Conservation (phyloP, 1,140 invertebrate species). For the Saccostrea echinata region DNA sequence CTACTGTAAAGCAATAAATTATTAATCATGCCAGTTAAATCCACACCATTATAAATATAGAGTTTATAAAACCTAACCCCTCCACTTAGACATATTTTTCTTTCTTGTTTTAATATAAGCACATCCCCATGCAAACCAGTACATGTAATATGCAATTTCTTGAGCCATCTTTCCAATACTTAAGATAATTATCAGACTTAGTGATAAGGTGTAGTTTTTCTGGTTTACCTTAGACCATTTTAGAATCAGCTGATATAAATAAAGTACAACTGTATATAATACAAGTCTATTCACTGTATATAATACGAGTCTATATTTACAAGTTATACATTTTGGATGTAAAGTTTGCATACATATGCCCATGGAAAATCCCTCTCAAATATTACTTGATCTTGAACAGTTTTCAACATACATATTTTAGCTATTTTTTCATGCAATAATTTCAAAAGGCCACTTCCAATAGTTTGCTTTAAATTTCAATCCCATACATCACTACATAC, state of each 20-base stretch:
- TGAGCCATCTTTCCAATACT: not conserved
- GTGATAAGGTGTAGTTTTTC: not conserved
- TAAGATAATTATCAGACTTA: not conserved
- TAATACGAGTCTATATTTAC: not conserved
- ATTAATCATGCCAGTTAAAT: not conserved
- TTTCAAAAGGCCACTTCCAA: not conserved
- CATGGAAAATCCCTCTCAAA: too few species aligned
- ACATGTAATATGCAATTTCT: not conserved
- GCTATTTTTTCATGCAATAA: not conserved
- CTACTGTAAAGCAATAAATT: not conserved
- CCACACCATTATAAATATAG: not conserved
- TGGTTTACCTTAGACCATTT: not conserved
- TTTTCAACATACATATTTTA: too few species aligned
- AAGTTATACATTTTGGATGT: not conserved
- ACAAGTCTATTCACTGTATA: too few species aligned
- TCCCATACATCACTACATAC: not conserved
- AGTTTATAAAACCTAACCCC: not conserved
- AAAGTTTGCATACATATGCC: too few species aligned
- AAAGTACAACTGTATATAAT: not conserved
- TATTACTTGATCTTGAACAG: too few species aligned
- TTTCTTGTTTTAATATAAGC: not conserved
- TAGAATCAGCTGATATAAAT: not conserved
- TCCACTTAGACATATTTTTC: not conserved
- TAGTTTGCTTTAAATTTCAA: not conserved
- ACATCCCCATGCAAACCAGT: not conserved